Evolutionary conservation across 1,140 invertebrate species (phyloP).

Genomic region (Contarinia nasturtii): DNA sequence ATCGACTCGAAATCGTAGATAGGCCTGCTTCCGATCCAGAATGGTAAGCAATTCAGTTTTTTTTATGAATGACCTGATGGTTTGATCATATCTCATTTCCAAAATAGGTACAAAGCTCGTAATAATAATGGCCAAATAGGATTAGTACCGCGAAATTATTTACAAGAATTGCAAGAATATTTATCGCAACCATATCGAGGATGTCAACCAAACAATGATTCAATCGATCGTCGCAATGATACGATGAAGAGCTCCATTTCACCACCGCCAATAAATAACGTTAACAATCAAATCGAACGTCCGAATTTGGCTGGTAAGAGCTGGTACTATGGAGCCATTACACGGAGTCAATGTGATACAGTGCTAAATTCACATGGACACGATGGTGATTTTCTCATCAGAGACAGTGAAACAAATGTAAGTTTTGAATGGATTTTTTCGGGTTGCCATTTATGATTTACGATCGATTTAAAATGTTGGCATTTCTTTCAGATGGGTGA

Average conservation of each 20-base stretch:
- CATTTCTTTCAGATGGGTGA: constrained; percentile 69
- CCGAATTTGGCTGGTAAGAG: constrained; percentile 58
- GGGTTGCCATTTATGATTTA: no score
- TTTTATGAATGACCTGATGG: no score
- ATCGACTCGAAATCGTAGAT: constrained; percentile 86
- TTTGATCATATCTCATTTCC: constrained; percentile 23
- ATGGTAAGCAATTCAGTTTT: constrained; percentile 34
- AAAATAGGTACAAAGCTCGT: constrained; percentile 64
- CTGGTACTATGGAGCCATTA: constrained; percentile 96
- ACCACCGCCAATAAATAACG: constrained; percentile 12
- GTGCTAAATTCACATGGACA: constrained; percentile 83
- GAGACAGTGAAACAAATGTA: constrained; percentile 97
- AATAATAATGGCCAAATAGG: constrained; percentile 82
- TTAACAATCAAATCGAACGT: constrained; percentile 28
- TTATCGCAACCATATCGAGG: constrained; percentile 61
- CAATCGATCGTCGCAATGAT: constrained; percentile 23
- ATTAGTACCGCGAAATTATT: constrained; percentile 90
- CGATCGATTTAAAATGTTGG: constrained; percentile 3
- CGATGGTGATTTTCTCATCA: constrained; percentile 95
- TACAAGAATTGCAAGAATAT: constrained; percentile 78
- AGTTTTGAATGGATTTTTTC: constrained; percentile 32
- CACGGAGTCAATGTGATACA: constrained; percentile 84
- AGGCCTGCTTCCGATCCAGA: constrained; percentile 91
- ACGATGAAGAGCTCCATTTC: constrained; percentile 11
- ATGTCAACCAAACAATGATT: constrained; percentile 24